Conservation (phyloP, 2,888 invertebrate species). For the Camponotus fellah region DNA sequence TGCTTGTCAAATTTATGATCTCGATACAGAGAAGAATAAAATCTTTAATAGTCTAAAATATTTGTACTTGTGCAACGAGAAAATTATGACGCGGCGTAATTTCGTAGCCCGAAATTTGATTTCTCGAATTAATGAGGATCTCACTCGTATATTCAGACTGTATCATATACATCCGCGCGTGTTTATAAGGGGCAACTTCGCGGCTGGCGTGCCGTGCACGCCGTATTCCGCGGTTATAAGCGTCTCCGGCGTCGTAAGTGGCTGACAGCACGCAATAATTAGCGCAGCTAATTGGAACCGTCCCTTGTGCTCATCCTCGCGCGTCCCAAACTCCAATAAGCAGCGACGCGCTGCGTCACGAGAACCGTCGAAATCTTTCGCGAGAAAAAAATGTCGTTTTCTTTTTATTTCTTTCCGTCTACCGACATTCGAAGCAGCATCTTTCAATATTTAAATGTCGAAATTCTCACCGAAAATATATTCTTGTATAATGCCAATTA, state of each 20-base stretch:
- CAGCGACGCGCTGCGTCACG: slow-evolving; percentile 24
- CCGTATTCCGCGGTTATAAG: slow-evolving; percentile 63
- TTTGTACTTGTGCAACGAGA: neutral
- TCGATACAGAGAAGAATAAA: neutral
- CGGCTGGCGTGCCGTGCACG: slow-evolving; percentile 48
- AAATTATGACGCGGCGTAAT: slow-evolving; percentile 19
- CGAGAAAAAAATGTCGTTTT: neutral
- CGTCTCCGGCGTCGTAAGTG: slow-evolving; percentile 73
- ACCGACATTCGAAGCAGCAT: neutral
- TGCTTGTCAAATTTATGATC: neutral
- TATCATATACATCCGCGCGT: slow-evolving; percentile 16
- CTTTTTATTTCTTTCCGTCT: neutral
- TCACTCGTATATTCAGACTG: slow-evolving; percentile 13
- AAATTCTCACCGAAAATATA: slow-evolving; percentile 18
- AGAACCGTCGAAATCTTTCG: slow-evolving; percentile 14
- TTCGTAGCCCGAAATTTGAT: slow-evolving; percentile 43
- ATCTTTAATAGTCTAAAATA: neutral
- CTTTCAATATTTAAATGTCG: neutral
- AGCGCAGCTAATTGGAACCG: slow-evolving; percentile 76
- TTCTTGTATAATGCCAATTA: slow-evolving; percentile 14
- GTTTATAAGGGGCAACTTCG: slow-evolving; percentile 41
- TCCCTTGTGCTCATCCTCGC: slow-evolving; percentile 62
- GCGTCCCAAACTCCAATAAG: slow-evolving; percentile 56
- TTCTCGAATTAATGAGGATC: slow-evolving; percentile 46
- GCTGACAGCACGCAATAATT: slow-evolving; percentile 77